Conservation (phyloP, 2,113 vertebrate genomes). For the Empidonax traillii region DNA sequence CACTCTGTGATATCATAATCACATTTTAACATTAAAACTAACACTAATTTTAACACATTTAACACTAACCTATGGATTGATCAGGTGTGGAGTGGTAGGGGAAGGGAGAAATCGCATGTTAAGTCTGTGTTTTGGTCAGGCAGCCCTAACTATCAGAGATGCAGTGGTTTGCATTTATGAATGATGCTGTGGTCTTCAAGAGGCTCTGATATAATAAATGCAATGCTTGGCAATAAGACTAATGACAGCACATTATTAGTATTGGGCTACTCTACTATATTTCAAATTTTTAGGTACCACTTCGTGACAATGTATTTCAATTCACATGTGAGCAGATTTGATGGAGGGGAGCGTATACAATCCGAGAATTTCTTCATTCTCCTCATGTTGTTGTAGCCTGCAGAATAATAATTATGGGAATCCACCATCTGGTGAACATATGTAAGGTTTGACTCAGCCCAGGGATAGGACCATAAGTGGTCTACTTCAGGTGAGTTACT, state of each 20-base stretch:
- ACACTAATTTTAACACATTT: neutral
- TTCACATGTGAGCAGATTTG: neutral
- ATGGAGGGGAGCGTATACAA: neutral
- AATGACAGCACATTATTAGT: neutral
- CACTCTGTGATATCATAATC: neutral
- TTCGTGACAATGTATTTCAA: neutral
- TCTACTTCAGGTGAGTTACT: conserved; percentile 31
- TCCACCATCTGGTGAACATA: conserved; percentile 26
- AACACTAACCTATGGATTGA: neutral
- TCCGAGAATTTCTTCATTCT: neutral
- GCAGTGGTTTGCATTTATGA: neutral
- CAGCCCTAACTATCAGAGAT: neutral
- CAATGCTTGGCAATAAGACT: neutral
- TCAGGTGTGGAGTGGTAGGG: neutral
- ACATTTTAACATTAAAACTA: neutral
- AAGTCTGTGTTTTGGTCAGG: neutral
- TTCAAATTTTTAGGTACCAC: neutral
- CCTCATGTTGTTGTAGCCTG: neutral
- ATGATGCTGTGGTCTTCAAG: neutral
- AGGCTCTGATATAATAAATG: neutral
- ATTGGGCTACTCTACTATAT: neutral
- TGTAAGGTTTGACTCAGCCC: neutral
- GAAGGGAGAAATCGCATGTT: neutral
- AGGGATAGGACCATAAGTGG: neutral
- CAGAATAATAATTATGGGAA: conserved; percentile 1